Evolutionary conservation across 2,113 vertebrate genomes (phyloP).

Genomic region (Dicaeum eximium): DNA sequence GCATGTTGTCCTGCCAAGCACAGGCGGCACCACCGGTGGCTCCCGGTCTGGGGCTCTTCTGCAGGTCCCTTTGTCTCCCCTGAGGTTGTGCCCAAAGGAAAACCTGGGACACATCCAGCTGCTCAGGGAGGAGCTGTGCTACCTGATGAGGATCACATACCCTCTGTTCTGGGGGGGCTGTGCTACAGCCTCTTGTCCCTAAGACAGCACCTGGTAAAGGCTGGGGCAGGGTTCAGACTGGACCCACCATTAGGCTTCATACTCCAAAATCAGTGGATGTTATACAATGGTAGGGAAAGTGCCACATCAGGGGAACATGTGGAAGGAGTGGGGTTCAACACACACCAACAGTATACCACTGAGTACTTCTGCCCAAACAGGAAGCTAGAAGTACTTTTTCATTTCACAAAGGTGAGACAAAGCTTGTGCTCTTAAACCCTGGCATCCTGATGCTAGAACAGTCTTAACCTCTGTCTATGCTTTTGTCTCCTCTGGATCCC

Average conservation of each 20-base stretch:
- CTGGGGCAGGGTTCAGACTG: background rate
- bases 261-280: background rate
- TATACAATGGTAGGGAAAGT: background rate
- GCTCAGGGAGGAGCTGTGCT: background rate
- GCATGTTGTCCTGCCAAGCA: background rate
- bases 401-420: background rate
- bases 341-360: background rate
- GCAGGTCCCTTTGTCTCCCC: background rate
- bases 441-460: background rate
- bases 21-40: background rate
- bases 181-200: background rate
- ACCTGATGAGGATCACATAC: rapidly evolving
- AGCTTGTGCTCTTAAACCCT: background rate
- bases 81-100: background rate
- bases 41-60: background rate
- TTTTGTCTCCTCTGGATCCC: background rate
- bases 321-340: background rate
- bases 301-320: rapidly evolving
- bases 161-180: background rate
- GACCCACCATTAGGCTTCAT: rapidly evolving
- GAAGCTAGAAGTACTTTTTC: background rate
- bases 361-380: background rate
- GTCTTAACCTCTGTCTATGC: background rate
- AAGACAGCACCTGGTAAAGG: background rate
- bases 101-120: background rate